Conservation (phyloP, 2,888 invertebrate genomes). For the Eupithecia subfuscata region DNA sequence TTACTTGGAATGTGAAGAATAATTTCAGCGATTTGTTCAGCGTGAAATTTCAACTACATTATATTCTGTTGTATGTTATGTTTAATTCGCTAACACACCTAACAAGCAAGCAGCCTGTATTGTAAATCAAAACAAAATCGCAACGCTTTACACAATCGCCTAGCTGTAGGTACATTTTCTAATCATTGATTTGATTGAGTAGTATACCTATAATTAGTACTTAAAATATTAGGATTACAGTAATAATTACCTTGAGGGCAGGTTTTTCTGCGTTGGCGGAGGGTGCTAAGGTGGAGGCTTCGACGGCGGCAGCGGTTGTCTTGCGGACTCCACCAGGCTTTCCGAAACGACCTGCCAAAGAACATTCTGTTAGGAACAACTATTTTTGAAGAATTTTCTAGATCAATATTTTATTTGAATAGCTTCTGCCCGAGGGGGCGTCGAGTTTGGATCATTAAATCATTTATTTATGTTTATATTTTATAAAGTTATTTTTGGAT, state of each 20-base stretch:
- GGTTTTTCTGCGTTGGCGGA: constrained; percentile 69
- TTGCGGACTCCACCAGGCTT: constrained; percentile 71
- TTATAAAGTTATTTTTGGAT: too few relatives aligned
- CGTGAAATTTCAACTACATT: background rate
- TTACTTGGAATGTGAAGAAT: background rate
- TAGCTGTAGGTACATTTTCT: background rate
- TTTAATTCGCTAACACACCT: background rate
- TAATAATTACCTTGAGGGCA: constrained; percentile 63
- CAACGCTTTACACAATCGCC: constrained; percentile 56
- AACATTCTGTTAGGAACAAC: background rate
- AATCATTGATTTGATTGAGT: background rate
- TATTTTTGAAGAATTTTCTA: background rate
- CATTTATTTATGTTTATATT: too few relatives aligned
- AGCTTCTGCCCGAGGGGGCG: too few relatives aligned
- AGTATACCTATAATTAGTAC: background rate
- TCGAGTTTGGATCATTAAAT: too few relatives aligned
- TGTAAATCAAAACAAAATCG: constrained; percentile 45
- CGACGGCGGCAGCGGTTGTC: constrained; percentile 58
- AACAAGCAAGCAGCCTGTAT: background rate
- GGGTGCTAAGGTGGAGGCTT: constrained; percentile 56
- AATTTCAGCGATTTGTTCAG: background rate
- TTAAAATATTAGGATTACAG: background rate
- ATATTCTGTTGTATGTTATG: background rate
- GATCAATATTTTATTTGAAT: background rate
- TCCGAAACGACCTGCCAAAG: constrained; percentile 73